Conservation (phyloP, 1,140 invertebrate genomes). For the Subanguina moxae region DNA sequence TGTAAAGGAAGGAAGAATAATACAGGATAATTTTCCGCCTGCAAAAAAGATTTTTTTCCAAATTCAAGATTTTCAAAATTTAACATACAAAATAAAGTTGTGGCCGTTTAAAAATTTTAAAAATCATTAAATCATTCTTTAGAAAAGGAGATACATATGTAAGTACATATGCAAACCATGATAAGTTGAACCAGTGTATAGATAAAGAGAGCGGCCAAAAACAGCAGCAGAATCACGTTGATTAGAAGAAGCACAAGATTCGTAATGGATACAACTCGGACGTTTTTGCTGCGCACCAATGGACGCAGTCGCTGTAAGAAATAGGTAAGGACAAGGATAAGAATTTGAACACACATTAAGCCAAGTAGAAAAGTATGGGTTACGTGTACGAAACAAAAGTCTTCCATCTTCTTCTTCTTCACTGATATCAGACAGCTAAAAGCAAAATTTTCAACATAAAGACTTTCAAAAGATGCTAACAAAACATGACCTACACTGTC, state of each 20-base stretch:
- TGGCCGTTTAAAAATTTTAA: too few species aligned
- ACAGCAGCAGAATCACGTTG: background rate
- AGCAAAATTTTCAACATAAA: background rate
- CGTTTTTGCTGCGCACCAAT: background rate
- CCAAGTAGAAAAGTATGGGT: background rate
- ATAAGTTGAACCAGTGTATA: background rate
- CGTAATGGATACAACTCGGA: background rate
- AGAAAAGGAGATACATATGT: too few species aligned
- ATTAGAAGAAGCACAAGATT: background rate
- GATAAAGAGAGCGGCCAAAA: background rate
- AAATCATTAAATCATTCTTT: too few species aligned
- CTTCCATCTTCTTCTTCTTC: background rate
- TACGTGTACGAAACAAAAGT: background rate
- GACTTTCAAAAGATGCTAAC: background rate
- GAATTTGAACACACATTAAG: background rate
- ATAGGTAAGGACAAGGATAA: background rate
- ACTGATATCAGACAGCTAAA: background rate
- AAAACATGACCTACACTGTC: background rate
- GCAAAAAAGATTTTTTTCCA: too few species aligned
- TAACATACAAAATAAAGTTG: too few species aligned
- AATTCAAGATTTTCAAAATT: too few species aligned
- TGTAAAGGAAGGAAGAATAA: too few species aligned
- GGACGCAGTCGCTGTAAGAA: background rate
- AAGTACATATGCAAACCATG: too few species aligned
- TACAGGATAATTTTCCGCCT: too few species aligned